Evolutionary conservation across 2,113 vertebrate genomes (phyloP), one percentile per base, ranked within the genome.

Genomic region (Heteronetta atricapilla): DNA sequence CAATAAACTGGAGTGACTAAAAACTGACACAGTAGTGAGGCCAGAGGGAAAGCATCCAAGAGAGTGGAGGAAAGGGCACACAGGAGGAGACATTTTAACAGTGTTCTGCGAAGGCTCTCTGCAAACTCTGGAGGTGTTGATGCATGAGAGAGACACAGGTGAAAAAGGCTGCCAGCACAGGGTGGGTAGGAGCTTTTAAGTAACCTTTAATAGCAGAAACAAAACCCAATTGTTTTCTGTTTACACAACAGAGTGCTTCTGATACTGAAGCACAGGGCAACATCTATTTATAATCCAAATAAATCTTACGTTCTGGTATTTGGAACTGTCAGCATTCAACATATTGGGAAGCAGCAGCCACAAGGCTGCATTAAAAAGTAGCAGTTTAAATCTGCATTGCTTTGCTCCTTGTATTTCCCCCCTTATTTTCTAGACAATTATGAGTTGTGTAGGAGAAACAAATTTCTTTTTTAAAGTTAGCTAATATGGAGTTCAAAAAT

Each of bases 251-350:
- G 72, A 91, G 21, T 63, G 52, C 34, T 91, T 80, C 91, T 96
- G 93, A 96, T 78, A 83, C 79, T 69, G 89, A 95, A 94, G 64
- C 84, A 77, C 73, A 92, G 76, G 85, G 86, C 86, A 93, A 90
- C 90, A 96, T 97, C 96, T 97, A 96, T 97, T 97, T 97, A 92
- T 94, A 97, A 95, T 60, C 86, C 91, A 94, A 93, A 94, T 93
- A 93, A 97, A 96, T 95, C 84, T 92, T 87, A 23, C 13, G 86
- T 81, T 94, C 81, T 95, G 95, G 94, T 87, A 95, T 89, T 96
- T 92, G 93, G 74, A 92, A 72, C 62, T 75, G 89, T 87, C 83
- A 55, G 29, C 73, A n/a, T 94, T 86, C 74, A 79, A 44, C 89
- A 58, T 52, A 70, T 2, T 93, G 86, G 91, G 89, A 92, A 87